These are phyloP conservation scores for Radopholus similis DNA, from an alignment of 1,140 invertebrate genomes.

Conservation along the genomic window DNA sequence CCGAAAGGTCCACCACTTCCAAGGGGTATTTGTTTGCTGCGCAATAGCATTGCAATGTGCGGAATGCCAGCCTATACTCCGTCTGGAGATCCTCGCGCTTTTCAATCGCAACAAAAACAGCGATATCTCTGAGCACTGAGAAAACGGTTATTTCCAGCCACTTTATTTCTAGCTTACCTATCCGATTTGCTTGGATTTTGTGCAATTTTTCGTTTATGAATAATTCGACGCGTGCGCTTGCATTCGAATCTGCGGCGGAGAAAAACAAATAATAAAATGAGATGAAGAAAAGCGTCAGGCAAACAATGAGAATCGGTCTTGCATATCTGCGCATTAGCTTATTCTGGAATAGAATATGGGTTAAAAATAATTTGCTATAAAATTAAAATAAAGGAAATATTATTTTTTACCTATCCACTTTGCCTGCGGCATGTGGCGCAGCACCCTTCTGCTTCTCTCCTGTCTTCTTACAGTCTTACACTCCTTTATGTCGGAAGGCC, in stretches of 20 bases:
- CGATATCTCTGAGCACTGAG: background rate
- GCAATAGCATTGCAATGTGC: conserved; percentile 22
- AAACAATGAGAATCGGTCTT: background rate
- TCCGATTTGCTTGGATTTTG: no score
- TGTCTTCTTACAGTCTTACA: no score
- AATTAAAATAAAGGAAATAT: no score
- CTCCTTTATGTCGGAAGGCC: no score
- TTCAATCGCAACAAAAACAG: background rate
- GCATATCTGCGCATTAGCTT: no score
- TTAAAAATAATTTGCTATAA: no score
- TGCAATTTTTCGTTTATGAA: background rate
- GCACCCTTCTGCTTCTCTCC: no score
- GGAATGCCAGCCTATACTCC: conserved; percentile 24
- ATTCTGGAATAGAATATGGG: no score
- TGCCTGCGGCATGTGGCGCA: no score
- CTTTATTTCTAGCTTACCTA: background rate
- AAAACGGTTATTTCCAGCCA: background rate
- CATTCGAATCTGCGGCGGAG: background rate
- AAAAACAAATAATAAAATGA: background rate
- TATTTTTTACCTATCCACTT: no score
- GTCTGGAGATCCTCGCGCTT: background rate
- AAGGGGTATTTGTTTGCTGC: conserved; percentile 16
- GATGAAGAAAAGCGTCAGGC: background rate
- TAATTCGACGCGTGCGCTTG: background rate
- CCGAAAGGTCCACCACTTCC: conserved; percentile 8